phyloP scores from a whole-genome alignment of 2,797 vertebrate genomes.

The Caiman crocodilus region DNA sequence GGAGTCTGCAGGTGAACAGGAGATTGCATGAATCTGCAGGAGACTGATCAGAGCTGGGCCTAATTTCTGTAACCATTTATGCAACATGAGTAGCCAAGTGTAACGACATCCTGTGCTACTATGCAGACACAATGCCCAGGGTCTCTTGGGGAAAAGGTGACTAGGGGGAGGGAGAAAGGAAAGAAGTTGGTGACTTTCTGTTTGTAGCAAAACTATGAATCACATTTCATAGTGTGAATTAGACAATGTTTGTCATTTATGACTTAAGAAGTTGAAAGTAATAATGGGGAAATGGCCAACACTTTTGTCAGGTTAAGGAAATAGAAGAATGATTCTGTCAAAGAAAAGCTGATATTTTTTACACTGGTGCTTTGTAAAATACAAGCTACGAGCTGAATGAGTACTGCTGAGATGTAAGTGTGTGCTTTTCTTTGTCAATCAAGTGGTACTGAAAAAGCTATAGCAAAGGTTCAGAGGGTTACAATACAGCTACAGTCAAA shows the following conservation, averaged over 20 bases:
- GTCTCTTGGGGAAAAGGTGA: background rate
- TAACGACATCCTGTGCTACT: background rate
- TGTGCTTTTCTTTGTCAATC: background rate
- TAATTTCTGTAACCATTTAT: constrained; percentile 28
- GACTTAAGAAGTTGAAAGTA: too few relatives aligned
- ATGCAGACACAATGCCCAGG: background rate
- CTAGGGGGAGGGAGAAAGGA: background rate
- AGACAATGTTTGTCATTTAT: background rate
- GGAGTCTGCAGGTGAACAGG: background rate
- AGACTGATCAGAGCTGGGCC: background rate
- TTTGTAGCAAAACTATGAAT: background rate
- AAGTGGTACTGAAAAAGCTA: background rate
- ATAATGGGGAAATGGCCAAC: background rate
- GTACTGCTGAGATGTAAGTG: background rate
- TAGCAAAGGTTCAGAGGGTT: background rate
- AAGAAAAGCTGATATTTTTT: background rate
- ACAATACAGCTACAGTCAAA: background rate
- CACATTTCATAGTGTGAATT: background rate
- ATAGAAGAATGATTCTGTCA: background rate
- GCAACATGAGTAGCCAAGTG: background rate
- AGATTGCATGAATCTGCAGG: background rate
- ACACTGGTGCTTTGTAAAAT: too few relatives aligned
- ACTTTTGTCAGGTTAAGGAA: background rate
- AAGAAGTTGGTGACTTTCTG: background rate
- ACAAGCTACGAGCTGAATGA: background rate